These are phyloP conservation scores for Gracilinanus agilis DNA, from an alignment of 2,113 vertebrate genomes.

Conservation along the genomic window DNA sequence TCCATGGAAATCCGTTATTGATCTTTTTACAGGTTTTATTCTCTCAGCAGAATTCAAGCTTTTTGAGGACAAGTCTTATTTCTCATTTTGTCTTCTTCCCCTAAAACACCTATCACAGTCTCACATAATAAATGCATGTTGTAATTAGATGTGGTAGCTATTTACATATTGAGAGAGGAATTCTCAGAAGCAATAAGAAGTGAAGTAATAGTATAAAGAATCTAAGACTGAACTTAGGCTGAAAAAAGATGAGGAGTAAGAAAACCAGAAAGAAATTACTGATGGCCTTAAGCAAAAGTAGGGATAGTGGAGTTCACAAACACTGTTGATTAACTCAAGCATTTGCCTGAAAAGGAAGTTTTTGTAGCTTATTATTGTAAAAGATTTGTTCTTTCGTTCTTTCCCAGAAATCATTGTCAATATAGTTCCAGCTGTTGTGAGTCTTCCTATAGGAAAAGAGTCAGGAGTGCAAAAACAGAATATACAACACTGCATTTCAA, in stretches of 20 bases:
- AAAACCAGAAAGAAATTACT: not conserved
- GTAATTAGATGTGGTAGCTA: not conserved
- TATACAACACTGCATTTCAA: not conserved
- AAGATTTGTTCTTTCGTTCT: not conserved
- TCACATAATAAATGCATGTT: not conserved
- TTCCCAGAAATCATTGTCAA: not conserved
- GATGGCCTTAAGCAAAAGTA: not conserved
- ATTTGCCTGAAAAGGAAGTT: not conserved
- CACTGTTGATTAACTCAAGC: not conserved
- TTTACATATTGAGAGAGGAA: not conserved
- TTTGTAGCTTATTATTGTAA: not conserved
- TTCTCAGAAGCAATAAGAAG: constrained; percentile 16
- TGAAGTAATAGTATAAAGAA: constrained; percentile 2
- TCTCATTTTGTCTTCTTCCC: not conserved
- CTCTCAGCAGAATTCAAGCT: not conserved
- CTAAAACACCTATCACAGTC: not conserved
- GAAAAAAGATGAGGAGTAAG: not conserved
- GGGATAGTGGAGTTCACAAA: not conserved
- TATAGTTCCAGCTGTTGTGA: not conserved
- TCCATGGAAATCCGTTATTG: not conserved
- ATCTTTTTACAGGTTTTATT: not conserved
- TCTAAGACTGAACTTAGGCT: not conserved
- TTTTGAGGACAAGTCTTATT: not conserved
- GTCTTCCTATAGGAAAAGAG: not conserved
- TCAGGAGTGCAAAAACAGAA: not conserved